These are phyloP conservation scores for Apaloderma vittatum DNA, from an alignment of 2,113 vertebrate genomes.

Conservation along the genomic window DNA sequence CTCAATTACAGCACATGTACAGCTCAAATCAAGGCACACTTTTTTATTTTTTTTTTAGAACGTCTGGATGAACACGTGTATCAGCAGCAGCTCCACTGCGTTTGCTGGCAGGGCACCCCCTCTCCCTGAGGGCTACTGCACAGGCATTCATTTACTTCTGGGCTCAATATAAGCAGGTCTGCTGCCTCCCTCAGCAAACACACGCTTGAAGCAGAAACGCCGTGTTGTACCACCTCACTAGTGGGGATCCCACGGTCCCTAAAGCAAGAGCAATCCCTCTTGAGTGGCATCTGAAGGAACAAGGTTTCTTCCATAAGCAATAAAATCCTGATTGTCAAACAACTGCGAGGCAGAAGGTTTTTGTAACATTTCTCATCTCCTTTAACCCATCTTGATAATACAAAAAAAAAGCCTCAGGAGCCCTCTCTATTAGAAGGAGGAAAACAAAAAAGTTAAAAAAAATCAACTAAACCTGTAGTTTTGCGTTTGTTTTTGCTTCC, in stretches of 20 bases:
- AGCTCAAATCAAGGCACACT: background rate
- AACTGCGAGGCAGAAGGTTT: background rate
- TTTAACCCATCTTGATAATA: background rate
- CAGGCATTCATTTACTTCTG: background rate
- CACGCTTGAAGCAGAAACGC: background rate
- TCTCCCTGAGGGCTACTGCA: background rate
- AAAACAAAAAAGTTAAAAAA: background rate
- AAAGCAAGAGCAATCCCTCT: background rate
- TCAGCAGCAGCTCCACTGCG: background rate
- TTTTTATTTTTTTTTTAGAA: too few relatives aligned
- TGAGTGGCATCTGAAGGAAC: background rate
- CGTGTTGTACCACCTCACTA: background rate
- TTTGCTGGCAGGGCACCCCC: background rate
- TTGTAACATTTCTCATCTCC: background rate
- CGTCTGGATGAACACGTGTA: background rate
- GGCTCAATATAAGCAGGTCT: background rate
- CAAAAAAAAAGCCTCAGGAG: background rate
- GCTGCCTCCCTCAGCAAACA: background rate
- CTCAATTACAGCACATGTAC: background rate
- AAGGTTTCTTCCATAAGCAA: background rate
- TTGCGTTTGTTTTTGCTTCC: background rate
- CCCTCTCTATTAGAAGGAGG: too few relatives aligned
- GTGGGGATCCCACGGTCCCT: background rate
- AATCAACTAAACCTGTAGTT: background rate
- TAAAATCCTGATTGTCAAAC: rapidly evolving